Percentiles rank a stretch among this genome's conserved stretches.
Conservation (phyloP, 2,113 vertebrate species). For the Trichomycterus rosablanca region DNA sequence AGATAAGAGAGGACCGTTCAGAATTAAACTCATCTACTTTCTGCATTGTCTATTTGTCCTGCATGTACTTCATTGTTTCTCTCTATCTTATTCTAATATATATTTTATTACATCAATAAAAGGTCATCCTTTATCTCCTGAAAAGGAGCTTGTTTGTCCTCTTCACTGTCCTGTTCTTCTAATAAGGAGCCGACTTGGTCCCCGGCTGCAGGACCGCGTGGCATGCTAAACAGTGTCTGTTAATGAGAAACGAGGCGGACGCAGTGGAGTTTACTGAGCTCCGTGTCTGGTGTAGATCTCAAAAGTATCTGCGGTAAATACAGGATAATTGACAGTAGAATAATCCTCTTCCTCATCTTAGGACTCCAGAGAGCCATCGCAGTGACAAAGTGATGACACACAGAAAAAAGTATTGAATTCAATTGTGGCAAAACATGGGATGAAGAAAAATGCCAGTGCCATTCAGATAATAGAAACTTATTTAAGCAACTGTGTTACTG, state of each 20-base stretch:
- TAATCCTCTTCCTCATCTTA: slow-evolving; percentile 41
- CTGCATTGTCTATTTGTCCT: background rate
- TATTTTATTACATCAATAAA: slow-evolving; percentile 29
- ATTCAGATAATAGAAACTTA: too few relatives aligned
- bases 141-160: too few relatives aligned
- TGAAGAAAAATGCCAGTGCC: too few relatives aligned
- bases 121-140: slow-evolving; percentile 13
- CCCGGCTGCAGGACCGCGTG: background rate
- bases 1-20: slow-evolving; percentile 17
- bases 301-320: slow-evolving; percentile 3
- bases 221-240: slow-evolving; percentile 9
- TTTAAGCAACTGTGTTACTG: too few relatives aligned
- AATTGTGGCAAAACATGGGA: too few relatives aligned
- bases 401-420: slow-evolving; percentile 22
- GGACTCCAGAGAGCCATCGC: slow-evolving; percentile 25
- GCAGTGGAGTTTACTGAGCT: slow-evolving; percentile 30
- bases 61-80: background rate
- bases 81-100: too few relatives aligned
- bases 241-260: slow-evolving; percentile 33
- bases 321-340: slow-evolving; percentile 42
- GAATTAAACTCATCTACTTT: background rate
- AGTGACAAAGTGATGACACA: slow-evolving; percentile 37
- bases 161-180: background rate
- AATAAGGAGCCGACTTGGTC: slow-evolving; percentile 17
- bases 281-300: slow-evolving; percentile 8